These are phyloP conservation scores for Catamblyrhynchus diadema DNA, from an alignment of 2,797 vertebrate species.

Conservation along the genomic window DNA sequence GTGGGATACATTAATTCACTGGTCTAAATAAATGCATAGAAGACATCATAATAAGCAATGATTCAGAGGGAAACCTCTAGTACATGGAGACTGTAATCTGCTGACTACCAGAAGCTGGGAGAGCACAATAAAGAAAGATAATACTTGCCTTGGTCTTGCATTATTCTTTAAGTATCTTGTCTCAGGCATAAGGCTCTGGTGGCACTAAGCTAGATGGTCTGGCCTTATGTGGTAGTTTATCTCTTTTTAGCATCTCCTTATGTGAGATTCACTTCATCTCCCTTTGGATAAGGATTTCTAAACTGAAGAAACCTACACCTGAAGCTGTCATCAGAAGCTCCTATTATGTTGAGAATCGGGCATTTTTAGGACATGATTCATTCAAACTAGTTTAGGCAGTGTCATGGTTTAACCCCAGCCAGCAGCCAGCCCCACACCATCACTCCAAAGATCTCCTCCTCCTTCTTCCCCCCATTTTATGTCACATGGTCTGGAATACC, in stretches of 20 bases:
- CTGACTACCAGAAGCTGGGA: background rate
- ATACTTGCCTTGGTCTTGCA: background rate
- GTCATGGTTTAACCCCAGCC: background rate
- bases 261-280: background rate
- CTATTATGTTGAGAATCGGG: background rate
- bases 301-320: background rate
- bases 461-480: background rate
- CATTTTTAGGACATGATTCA: conserved; percentile 1
- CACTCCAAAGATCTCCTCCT: background rate
- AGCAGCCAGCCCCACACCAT: background rate
- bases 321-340: background rate
- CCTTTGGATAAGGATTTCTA: background rate
- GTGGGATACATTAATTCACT: background rate
- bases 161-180: background rate
- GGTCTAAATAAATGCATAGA: background rate
- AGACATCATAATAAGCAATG: background rate
- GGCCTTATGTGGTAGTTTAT: background rate
- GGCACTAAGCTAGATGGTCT: background rate
- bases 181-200: background rate
- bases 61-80: background rate
- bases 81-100: background rate
- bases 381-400: background rate
- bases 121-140: background rate
- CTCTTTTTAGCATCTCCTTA: background rate
- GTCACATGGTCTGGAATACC: background rate